Percentiles rank a stretch among this genome's conserved stretches.
These are phyloP conservation scores for Lithobates pipiens DNA, from an alignment of 2,797 vertebrate species.

Conservation along the genomic window DNA sequence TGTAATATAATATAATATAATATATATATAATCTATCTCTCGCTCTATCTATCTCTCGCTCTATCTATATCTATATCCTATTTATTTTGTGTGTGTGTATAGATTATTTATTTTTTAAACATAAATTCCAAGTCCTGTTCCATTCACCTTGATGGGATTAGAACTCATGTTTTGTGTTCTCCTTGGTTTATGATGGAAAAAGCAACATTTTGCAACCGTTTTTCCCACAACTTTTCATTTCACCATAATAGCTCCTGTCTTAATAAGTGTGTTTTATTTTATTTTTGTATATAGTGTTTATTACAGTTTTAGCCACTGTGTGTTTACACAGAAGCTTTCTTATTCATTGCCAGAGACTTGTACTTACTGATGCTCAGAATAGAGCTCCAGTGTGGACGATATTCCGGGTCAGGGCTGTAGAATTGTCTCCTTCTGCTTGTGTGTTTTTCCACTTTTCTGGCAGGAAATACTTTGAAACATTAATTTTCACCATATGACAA, in stretches of 20 bases:
- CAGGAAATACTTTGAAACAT: background rate
- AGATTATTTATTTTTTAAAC: no score
- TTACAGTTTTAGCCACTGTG: background rate
- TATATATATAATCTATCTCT: no score
- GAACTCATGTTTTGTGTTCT: no score
- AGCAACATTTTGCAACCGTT: no score
- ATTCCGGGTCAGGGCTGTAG: background rate
- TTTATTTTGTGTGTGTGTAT: no score
- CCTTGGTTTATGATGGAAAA: no score
- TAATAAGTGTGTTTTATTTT: background rate
- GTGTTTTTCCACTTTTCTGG: background rate
- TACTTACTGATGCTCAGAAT: no score
- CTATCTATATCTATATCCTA: no score
- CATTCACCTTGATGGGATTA: no score
- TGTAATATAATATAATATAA: no score
- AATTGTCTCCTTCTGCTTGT: background rate
- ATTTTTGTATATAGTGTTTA: background rate
- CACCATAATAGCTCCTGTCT: background rate
- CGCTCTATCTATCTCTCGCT: no score
- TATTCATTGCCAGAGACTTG: background rate
- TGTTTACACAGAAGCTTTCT: background rate
- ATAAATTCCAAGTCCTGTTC: no score
- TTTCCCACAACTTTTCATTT: background rate
- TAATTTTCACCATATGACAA: slow-evolving; percentile 19
- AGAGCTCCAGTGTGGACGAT: background rate